Evolutionary conservation across 2,888 invertebrate genomes (phyloP).

Genomic region (Phlogophora meticulosa): DNA sequence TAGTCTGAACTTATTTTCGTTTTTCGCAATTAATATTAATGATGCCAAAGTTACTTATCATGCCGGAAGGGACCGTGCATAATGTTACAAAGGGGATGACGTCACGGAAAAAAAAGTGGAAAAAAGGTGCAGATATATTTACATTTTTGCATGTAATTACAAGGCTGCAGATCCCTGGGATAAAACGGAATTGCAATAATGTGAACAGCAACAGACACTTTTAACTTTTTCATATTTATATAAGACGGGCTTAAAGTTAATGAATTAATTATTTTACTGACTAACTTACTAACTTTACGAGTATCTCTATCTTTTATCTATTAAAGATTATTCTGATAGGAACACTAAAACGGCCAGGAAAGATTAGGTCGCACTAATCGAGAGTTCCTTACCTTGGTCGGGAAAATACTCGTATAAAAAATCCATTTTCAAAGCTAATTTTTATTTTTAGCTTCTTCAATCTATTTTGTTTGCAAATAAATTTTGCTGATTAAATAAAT

Average conservation of each 20-base stretch:
- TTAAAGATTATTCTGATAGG: no score
- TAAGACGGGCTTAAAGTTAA: background rate
- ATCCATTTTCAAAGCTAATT: no score
- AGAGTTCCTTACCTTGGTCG: no score
- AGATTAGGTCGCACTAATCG: no score
- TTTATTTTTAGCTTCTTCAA: no score
- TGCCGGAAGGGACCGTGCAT: slow-evolving; percentile 33
- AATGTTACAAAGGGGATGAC: slow-evolving; percentile 43
- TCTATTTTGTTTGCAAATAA: no score
- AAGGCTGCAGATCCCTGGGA: slow-evolving; percentile 18
- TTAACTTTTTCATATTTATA: background rate
- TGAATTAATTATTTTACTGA: background rate
- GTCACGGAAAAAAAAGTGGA: slow-evolving; percentile 34
- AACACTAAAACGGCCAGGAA: no score
- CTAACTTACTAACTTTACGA: background rate
- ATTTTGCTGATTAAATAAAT: no score
- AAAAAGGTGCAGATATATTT: slow-evolving; percentile 12
- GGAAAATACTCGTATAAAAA: no score
- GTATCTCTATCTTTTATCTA: no score
- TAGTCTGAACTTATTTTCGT: slow-evolving; percentile 24
- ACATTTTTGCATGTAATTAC: slow-evolving; percentile 24
- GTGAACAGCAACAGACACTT: background rate
- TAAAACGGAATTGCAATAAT: slow-evolving; percentile 23
- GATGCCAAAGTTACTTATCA: slow-evolving; percentile 31
- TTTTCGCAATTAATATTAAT: slow-evolving; percentile 57